Base-by-base conservation (phyloP, 2,113 vertebrate genomes). In the Phocoena sinus region DNA sequence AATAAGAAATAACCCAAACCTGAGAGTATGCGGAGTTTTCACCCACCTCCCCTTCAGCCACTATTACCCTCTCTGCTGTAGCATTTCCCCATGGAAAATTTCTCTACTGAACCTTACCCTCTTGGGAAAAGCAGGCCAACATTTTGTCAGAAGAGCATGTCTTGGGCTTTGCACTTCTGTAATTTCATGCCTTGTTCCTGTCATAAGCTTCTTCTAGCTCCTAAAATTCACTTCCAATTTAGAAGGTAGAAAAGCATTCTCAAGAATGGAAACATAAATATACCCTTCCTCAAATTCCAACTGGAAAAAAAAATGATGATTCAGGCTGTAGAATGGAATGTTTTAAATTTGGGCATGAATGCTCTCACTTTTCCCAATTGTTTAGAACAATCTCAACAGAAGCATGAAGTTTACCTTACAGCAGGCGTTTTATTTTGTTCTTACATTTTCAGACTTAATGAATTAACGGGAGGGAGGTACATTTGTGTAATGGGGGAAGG, bases 151-250 rank as follows among this genome's bases (percentile, higher is more conserved):
- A 91, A 91, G 81, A 94, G 41, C 92, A 38, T 74, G 94, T 33
- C 94, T 83, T 68, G 36, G 89, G 60, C 92, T 96, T 94, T 95
- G 68, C 83, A 65, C 95, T 91, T 95, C 95, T 98, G 96, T 97
- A 96, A 97, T 96, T 97, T 96, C 96, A 97, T 87, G 92, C 95
- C 94, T 90, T 87, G 89, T 94, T 97, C 89, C 95, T 86, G 83
- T 95, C 95, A 81, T 92, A 73, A 96, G 88, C 95, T 89, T 53
- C 76, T 95, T 70, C 85, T 76, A 96, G 77, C 92, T 95, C 63
- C 25, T 95, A 58, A 96, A 97, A 94, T 89, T 92, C 86, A 86
- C 94, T 91, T 98, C 92, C 80, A 96, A 82, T 93, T 97, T 97
- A 84, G 89, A 87, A 94, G 77, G 63, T 50, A 89, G 86, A 80